Base-by-base conservation (phyloP, 1,140 invertebrate genomes). In the Drosophila funebris region DNA sequence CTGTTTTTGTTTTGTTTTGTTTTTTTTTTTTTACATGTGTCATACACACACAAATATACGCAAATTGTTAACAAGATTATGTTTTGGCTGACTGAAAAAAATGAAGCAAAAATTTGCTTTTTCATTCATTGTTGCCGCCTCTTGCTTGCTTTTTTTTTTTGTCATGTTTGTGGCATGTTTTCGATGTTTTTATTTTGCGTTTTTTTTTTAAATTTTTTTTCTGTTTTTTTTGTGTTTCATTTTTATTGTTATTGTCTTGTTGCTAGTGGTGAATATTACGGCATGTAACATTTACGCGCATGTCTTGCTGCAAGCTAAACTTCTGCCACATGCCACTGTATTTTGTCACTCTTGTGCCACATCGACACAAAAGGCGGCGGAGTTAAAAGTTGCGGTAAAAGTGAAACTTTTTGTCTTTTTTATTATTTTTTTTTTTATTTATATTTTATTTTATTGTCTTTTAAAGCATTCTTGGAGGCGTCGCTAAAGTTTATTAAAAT, bases 1-100 rank as follows among this genome's bases (percentile, higher is more conserved):
- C 68, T 33, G 24, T 27, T 3, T 43, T 44, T 16, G 29, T 61
- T 33, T 31, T 36, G 39, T 20, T 56, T 70, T 58, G 31, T 73
- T 68, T 54, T 43, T n/a, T 37, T 44, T 13, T 31, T 37, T 36
- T 63, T 48, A 33, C 52, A 71, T 67, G 50, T 54, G 46, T 39
- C 61, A 66, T 57, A 48, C 44, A 53, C 43, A 46, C 33, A 61
- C 43, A 37, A 52, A 20, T 61, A 57, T 36, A 46, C 27, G 57
- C 63, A 85, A 88, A 83, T 83, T 82, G 83, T 82, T 83, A 87
- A 79, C 76, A 87, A 87, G 83, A 87, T 87, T 87, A 84, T 85
- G 63, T 70, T 62, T 50, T 57, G 72, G 57, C 61, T 16, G 61
- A 50, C 68, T 39, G 20, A 13, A 50, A 64, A 58, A 73, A 70